A percentile compares a stretch with the other conserved stretches of the same genome.
Evolutionary conservation across 2,113 vertebrate species (phyloP).

Genomic region (Saimiri boliviensis): DNA sequence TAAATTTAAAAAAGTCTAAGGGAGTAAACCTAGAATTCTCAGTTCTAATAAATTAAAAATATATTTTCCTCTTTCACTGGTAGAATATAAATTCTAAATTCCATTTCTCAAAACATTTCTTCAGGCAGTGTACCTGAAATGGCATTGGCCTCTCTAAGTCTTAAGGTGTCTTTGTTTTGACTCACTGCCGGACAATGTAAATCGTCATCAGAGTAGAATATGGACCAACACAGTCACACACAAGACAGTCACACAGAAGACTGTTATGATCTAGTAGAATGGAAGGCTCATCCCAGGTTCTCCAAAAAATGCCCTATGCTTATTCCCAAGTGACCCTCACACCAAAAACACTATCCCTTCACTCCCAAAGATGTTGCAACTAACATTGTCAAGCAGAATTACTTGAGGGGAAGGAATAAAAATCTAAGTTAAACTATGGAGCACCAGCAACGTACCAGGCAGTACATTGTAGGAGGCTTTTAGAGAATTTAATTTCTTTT

Average conservation of each 20-base stretch:
- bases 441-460: neutral
- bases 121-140: neutral
- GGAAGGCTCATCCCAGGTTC: neutral
- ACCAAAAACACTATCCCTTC: neutral
- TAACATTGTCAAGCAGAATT: neutral
- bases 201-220: neutral
- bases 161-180: slow-evolving; percentile 23
- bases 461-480: neutral
- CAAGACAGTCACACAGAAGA: neutral
- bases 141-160: neutral
- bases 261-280: neutral
- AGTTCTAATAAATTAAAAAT: slow-evolving; percentile 43
- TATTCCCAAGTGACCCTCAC: neutral
- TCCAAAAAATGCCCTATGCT: neutral
- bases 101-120: neutral
- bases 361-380: neutral
- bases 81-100: slow-evolving; percentile 29
- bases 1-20: neutral
- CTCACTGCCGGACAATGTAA: neutral
- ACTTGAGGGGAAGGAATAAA: neutral
- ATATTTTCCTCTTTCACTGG: neutral
- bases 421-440: neutral
- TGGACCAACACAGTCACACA: neutral
- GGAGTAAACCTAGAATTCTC: slow-evolving; percentile 6
- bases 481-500: neutral